Percentiles rank a stretch among this genome's conserved stretches.
phyloP scores from a whole-genome alignment of 1,140 invertebrate genomes.

The Cydia strobilella region DNA sequence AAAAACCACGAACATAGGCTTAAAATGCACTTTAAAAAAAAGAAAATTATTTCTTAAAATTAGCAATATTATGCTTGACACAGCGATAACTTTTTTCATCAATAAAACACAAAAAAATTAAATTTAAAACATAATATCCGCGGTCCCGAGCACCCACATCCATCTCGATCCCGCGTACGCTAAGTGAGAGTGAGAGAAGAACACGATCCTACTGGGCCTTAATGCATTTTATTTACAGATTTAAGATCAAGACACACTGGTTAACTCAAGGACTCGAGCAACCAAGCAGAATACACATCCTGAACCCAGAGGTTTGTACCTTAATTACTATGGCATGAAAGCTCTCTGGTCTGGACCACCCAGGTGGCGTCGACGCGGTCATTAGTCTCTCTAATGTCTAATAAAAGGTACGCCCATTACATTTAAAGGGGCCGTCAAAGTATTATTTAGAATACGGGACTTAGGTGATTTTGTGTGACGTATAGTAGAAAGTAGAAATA shows the following conservation, averaged over 20 bases:
- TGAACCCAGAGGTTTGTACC: constrained; percentile 18
- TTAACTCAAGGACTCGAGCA: not conserved
- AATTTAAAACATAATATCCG: too few relatives aligned
- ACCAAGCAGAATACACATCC: not conserved
- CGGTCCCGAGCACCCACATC: too few relatives aligned
- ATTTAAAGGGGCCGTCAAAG: constrained; percentile 16
- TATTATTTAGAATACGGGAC: constrained; percentile 16
- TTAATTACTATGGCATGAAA: constrained; percentile 20
- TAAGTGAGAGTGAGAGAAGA: too few relatives aligned
- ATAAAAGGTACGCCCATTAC: constrained; percentile 27
- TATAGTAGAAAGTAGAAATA: not conserved
- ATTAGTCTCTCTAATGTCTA: constrained; percentile 32
- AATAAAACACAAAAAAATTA: too few relatives aligned
- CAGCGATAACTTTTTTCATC: too few relatives aligned
- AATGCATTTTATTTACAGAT: not conserved
- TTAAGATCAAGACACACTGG: not conserved
- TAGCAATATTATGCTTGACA: too few relatives aligned
- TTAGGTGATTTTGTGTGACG: not conserved
- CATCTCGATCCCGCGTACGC: too few relatives aligned
- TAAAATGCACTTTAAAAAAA: too few relatives aligned
- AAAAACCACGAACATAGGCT: too few relatives aligned
- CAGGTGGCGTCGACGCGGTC: constrained; percentile 13
- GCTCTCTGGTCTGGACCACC: constrained; percentile 16
- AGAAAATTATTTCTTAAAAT: too few relatives aligned
- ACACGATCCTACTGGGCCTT: too few relatives aligned